A percentile compares a stretch with the other conserved stretches of the same genome.
phyloP scores from a whole-genome alignment of 1,140 invertebrate genomes.

The Bombus sylvicola region DNA sequence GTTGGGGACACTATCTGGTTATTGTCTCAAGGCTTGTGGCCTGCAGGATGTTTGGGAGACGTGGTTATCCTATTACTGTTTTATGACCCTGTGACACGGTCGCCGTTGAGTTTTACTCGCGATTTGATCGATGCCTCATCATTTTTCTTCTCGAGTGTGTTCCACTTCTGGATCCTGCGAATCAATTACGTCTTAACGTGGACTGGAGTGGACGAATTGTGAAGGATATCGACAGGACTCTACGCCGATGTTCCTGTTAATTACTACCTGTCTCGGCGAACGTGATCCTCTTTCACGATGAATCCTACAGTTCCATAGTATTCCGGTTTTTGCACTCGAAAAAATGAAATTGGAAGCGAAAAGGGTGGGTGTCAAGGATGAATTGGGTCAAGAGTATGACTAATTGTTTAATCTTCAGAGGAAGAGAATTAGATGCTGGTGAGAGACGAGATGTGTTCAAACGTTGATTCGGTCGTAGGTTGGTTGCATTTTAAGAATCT shows the following conservation, averaged over 20 bases:
- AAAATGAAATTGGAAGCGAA: slow-evolving; percentile 18
- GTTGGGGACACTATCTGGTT: too few species aligned
- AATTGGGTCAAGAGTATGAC: slow-evolving; percentile 15
- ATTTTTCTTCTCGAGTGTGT: background rate
- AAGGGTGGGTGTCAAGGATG: background rate
- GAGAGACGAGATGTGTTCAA: background rate
- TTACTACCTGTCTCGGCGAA: slow-evolving; percentile 10
- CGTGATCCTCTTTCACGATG: background rate
- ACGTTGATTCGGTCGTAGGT: background rate
- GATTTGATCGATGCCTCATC: slow-evolving; percentile 6
- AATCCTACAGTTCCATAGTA: background rate
- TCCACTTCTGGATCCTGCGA: background rate
- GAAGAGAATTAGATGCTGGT: background rate
- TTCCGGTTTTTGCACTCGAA: background rate
- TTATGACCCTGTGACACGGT: too few species aligned
- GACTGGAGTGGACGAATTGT: background rate
- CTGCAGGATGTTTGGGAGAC: too few species aligned
- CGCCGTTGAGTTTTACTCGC: background rate
- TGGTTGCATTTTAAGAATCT: background rate
- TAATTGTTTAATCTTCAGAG: slow-evolving; percentile 22
- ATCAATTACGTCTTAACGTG: slow-evolving; percentile 16
- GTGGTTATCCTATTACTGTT: too few species aligned
- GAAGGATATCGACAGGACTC: slow-evolving; percentile 1
- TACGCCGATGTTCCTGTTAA: background rate
- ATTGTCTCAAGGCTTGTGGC: too few species aligned